Evolutionary conservation across 2,797 vertebrate species (phyloP).

Genomic region (Mus minutoides): DNA sequence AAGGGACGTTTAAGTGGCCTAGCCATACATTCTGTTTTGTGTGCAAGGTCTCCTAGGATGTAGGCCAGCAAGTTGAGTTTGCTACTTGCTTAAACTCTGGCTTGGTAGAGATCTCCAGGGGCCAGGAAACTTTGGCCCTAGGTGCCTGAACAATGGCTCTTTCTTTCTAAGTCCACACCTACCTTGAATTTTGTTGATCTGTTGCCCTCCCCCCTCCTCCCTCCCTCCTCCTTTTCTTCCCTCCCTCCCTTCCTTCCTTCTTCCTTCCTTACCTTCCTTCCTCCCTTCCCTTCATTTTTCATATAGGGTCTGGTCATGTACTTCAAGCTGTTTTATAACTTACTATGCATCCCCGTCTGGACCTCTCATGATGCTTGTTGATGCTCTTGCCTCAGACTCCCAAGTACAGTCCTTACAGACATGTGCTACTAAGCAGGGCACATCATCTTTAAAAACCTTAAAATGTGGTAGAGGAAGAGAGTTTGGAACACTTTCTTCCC

Average conservation of each 20-base stretch:
- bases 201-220: background rate
- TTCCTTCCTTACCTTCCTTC: background rate
- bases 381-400: background rate
- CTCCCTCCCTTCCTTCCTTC: no score
- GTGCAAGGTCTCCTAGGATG: background rate
- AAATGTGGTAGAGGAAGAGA: background rate
- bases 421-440: background rate
- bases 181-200: background rate
- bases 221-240: background rate
- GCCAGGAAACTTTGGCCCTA: background rate
- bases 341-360: background rate
- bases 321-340: background rate
- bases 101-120: background rate
- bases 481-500: background rate
- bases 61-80: background rate
- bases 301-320: background rate
- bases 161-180: background rate
- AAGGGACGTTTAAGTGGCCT: background rate
- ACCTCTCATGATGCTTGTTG: background rate
- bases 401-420: background rate
- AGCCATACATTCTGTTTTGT: background rate
- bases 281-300: background rate
- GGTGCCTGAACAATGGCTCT: background rate
- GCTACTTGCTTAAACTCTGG: background rate
- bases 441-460: background rate